phyloP scores from a whole-genome alignment of 2,113 vertebrate genomes.

The Capreolus pygargus region DNA sequence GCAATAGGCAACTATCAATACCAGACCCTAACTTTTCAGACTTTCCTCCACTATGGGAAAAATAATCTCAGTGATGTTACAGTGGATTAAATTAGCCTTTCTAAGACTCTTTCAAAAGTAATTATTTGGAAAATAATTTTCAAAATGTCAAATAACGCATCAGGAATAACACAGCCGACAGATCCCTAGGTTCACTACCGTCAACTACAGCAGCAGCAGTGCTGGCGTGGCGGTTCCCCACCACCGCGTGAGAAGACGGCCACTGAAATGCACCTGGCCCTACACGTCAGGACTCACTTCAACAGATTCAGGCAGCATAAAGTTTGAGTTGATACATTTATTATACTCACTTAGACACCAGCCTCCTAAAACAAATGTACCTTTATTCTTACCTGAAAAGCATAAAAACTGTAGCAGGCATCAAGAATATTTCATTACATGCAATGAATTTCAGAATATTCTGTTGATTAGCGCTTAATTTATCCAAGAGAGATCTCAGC shows the following conservation, averaged over 20 bases:
- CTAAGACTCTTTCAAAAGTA: background rate
- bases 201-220: background rate
- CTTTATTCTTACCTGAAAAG: slow-evolving; percentile 91
- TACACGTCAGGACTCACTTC: background rate
- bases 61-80: background rate
- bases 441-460: slow-evolving; percentile 98
- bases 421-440: slow-evolving; percentile 98
- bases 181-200: background rate
- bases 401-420: slow-evolving; percentile 99
- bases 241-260: background rate
- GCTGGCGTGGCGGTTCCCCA: background rate
- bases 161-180: background rate
- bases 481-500: slow-evolving; percentile 92
- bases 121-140: slow-evolving; percentile 38
- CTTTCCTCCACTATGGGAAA: background rate
- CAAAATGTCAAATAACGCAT: slow-evolving; percentile 9
- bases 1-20: background rate
- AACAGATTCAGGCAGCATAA: background rate
- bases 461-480: slow-evolving; percentile 94
- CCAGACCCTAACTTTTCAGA: background rate
- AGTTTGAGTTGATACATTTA: background rate
- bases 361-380: background rate
- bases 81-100: background rate
- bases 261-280: too few relatives aligned
- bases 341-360: background rate